phyloP scores from a whole-genome alignment of 2,888 invertebrate species.

The Hofmannophila pseudospretella region DNA sequence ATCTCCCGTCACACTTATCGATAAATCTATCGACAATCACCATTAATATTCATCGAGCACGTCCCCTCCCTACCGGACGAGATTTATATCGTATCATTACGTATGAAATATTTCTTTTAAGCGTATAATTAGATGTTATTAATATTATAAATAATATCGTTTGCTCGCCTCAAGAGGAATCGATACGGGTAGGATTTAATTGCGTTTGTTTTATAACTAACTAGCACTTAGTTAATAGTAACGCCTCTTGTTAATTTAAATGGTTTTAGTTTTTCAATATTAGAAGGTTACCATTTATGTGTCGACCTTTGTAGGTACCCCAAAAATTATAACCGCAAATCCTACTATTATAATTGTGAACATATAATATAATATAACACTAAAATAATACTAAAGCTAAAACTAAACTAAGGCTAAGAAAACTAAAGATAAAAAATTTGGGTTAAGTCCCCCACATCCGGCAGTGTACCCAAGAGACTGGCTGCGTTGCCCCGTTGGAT shows the following conservation, averaged over 20 bases:
- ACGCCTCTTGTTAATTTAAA: not conserved
- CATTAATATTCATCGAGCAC: slow-evolving; percentile 19
- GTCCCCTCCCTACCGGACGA: slow-evolving; percentile 51
- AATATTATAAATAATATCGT: slow-evolving; percentile 72
- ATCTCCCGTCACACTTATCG: not conserved
- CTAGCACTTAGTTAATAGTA: slow-evolving; percentile 7
- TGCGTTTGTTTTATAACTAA: slow-evolving; percentile 29
- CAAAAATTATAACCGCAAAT: no score
- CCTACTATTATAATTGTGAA: no score
- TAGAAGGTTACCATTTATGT: no score
- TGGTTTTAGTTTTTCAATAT: not conserved
- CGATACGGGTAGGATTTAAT: slow-evolving; percentile 38
- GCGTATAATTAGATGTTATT: slow-evolving; percentile 76
- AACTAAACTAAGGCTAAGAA: no score
- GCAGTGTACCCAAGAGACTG: no score
- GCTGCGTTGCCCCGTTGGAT: no score
- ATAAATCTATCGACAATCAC: slow-evolving; percentile 22
- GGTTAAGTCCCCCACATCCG: no score
- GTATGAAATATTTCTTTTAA: slow-evolving; percentile 76
- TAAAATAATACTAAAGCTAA: no score
- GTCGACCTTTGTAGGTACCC: no score
- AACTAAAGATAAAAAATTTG: no score
- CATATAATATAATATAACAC: no score
- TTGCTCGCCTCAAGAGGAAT: slow-evolving; percentile 34
- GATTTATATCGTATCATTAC: slow-evolving; percentile 77